These are phyloP conservation scores for Drosophila bocki DNA, from an alignment of 1,140 invertebrate genomes.

Conservation along the genomic window DNA sequence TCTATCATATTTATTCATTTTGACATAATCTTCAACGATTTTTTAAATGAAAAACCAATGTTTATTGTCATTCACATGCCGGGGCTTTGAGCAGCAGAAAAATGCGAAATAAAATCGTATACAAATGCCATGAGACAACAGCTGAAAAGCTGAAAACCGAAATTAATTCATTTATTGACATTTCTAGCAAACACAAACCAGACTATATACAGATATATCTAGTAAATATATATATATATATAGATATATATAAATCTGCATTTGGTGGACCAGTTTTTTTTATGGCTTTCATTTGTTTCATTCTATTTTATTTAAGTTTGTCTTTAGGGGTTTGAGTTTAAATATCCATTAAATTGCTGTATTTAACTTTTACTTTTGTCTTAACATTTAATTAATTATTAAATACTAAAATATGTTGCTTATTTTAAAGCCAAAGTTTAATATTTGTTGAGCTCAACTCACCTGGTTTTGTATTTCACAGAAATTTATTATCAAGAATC, in stretches of 20 bases:
- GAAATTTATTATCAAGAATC: constrained; percentile 11
- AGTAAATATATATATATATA: constrained; percentile 7
- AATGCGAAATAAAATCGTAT: constrained; percentile 1
- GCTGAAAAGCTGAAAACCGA: constrained; percentile 18
- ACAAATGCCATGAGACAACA: constrained; percentile 5
- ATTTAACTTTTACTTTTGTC: background rate
- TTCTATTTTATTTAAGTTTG: background rate
- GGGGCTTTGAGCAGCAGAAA: background rate
- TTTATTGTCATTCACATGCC: constrained; percentile 14
- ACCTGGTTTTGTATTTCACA: constrained; percentile 18
- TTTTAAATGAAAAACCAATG: background rate
- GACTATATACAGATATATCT: background rate
- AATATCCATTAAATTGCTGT: constrained; percentile 2
- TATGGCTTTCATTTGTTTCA: background rate
- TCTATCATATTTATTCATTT: constrained; percentile 5
- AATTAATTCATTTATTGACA: constrained; percentile 64
- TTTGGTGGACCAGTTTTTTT: constrained; percentile 14
- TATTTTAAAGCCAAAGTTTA: background rate
- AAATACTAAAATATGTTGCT: background rate
- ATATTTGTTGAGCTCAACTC: background rate
- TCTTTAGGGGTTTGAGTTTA: background rate
- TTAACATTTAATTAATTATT: background rate
- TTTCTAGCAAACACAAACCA: constrained; percentile 35
- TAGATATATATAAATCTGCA: background rate
- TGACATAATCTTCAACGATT: background rate